Conservation (phyloP, 2,888 invertebrate species). For the Fissipunctia ypsillon region DNA sequence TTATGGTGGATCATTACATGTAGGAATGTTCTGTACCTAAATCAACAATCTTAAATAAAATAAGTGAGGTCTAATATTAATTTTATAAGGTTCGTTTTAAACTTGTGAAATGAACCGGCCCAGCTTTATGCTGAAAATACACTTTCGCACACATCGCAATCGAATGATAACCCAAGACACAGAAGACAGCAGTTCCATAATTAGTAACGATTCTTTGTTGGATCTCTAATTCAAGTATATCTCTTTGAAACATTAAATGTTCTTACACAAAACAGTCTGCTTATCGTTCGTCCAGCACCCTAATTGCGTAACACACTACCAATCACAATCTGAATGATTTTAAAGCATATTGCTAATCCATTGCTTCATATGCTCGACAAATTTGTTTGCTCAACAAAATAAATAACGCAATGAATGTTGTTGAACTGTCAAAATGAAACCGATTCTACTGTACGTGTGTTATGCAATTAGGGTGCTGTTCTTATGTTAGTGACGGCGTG, state of each 20-base stretch:
- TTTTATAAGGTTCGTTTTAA: not conserved
- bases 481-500: not conserved
- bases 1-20: slow-evolving; percentile 23
- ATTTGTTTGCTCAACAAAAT: no score
- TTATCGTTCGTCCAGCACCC: not conserved
- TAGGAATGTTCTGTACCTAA: slow-evolving; percentile 18
- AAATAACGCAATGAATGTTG: no score
- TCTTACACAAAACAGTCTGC: not conserved
- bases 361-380: no score
- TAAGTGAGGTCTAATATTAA: not conserved
- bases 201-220: not conserved
- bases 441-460: no score
- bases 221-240: not conserved
- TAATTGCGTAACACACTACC: no score
- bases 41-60: not conserved
- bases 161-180: no score
- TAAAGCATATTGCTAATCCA: no score
- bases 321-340: no score
- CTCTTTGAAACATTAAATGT: not conserved
- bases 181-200: no score
- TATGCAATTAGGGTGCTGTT: no score
- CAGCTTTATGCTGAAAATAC: not conserved
- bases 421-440: no score
- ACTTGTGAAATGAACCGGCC: not conserved
- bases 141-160: not conserved